Evolutionary conservation across 2,797 vertebrate species (phyloP).

Genomic region (Zonotrichia albicollis): DNA sequence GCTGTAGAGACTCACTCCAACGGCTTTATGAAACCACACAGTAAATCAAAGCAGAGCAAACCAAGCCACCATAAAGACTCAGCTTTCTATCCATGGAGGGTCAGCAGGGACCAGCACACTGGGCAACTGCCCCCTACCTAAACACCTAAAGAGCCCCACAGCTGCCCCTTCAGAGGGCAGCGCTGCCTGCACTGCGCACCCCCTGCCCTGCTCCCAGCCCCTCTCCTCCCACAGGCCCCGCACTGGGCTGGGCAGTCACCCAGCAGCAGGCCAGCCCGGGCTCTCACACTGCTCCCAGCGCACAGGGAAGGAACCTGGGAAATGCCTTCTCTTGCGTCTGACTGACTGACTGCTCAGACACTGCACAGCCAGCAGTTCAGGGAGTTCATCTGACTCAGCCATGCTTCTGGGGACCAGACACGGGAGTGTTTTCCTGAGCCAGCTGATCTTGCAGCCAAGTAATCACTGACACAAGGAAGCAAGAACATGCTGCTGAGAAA

Average conservation of each 20-base stretch:
- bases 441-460: not conserved
- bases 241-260: not conserved
- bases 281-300: not conserved
- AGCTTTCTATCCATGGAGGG: not conserved
- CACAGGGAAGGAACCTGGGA: rapidly evolving
- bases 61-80: not conserved
- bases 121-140: not conserved
- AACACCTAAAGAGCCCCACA: rapidly evolving
- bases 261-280: not conserved
- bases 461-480: not conserved
- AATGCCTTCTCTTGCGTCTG: not conserved
- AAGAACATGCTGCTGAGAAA: not conserved
- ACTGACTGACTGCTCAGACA: not conserved
- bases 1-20: not conserved
- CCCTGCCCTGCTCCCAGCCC: not conserved
- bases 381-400: not conserved
- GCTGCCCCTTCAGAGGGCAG: not conserved
- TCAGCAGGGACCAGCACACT: rapidly evolving
- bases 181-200: not conserved
- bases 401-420: rapidly evolving
- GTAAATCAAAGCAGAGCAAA: not conserved
- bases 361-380: not conserved
- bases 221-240: not conserved
- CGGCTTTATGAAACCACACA: not conserved
- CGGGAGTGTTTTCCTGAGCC: not conserved